Evolutionary conservation across 2,797 vertebrate species (phyloP).

Genomic region (Alectoris magna): DNA sequence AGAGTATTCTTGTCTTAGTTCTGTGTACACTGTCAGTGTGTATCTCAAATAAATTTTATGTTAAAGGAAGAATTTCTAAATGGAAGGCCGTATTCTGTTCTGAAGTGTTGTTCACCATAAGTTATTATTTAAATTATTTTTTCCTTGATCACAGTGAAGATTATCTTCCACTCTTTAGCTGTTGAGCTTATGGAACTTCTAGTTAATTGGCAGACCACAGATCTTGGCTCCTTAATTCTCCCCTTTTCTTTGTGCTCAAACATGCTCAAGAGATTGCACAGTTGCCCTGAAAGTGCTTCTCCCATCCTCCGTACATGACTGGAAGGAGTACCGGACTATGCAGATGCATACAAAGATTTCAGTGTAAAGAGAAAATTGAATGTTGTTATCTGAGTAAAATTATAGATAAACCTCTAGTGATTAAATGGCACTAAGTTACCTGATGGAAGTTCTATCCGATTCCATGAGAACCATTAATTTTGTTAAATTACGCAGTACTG

Average conservation of each 20-base stretch:
- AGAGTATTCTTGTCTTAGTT: background rate
- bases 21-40: background rate
- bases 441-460: background rate
- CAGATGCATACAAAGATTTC: background rate
- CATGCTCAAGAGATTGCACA: background rate
- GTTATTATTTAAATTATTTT: background rate
- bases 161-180: background rate
- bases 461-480: background rate
- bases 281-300: background rate
- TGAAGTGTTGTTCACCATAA: background rate
- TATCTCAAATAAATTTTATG: background rate
- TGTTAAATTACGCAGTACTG: background rate
- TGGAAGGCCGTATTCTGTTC: background rate
- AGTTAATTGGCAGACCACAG: background rate
- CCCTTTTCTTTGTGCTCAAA: background rate
- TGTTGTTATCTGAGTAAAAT: background rate
- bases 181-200: background rate
- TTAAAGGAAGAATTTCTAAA: background rate
- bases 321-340: background rate
- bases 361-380: background rate
- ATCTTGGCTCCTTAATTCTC: background rate
- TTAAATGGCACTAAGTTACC: background rate
- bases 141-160: background rate
- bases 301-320: accelerated
- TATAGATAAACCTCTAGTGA: background rate